phyloP scores from a whole-genome alignment of 2,888 invertebrate species.

The Pinctada fucata region DNA sequence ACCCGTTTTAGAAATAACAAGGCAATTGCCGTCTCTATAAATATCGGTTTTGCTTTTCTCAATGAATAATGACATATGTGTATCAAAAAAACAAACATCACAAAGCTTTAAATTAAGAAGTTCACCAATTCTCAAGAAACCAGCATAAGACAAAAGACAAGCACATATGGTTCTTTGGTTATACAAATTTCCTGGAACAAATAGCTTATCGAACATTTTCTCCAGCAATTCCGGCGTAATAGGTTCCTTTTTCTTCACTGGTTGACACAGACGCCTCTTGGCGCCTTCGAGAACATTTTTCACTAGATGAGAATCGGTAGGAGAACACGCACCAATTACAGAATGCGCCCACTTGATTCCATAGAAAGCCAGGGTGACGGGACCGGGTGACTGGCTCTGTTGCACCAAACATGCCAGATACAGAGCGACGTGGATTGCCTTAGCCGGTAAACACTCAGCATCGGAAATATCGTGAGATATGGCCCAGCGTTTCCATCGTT shows the following conservation, averaged over 20 bases:
- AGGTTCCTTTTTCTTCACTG: slow-evolving; percentile 37
- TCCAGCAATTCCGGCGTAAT: no score
- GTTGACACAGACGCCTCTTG: slow-evolving; percentile 27
- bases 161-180: slow-evolving; percentile 40
- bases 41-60: slow-evolving; percentile 23
- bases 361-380: slow-evolving; percentile 46
- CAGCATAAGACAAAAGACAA: slow-evolving; percentile 34
- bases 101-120: slow-evolving; percentile 22
- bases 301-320: slow-evolving; percentile 35
- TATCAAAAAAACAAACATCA: not conserved
- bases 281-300: slow-evolving; percentile 37
- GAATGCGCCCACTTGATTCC: slow-evolving; percentile 46
- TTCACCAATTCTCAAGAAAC: slow-evolving; percentile 41
- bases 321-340: slow-evolving; percentile 31
- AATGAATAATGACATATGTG: no score
- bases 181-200: slow-evolving; percentile 24
- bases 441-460: slow-evolving; percentile 44
- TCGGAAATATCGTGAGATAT: slow-evolving; percentile 19
- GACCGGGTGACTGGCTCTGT: slow-evolving; percentile 35
- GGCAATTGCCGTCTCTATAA: slow-evolving; percentile 7
- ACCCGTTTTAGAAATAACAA: slow-evolving; percentile 1
- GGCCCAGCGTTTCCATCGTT: slow-evolving; percentile 38
- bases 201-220: slow-evolving; percentile 27
- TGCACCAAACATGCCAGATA: slow-evolving; percentile 43
- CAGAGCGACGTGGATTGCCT: slow-evolving; percentile 40